Evolutionary conservation across 2,797 vertebrate genomes (phyloP), one percentile per base, ranked within the genome.

Genomic region (Lepilemur ruficaudatus): DNA sequence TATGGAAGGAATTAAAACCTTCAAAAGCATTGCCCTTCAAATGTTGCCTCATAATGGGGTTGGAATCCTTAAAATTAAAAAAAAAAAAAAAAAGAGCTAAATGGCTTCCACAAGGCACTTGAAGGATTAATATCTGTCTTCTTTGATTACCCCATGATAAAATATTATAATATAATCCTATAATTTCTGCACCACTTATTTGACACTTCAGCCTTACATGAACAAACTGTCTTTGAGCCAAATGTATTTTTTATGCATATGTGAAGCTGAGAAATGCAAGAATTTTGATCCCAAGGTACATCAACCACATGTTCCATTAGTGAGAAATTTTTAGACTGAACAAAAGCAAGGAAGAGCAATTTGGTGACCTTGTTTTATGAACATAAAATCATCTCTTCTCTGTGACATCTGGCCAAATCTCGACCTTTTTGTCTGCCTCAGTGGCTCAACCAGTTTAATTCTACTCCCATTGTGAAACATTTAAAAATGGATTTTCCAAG

Each of bases 61-160:
- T 70, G 63, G 59, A 96, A 98, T 93, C 85, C 76, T 94, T 89
- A 94, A 75, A 93, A 95, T 96, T 43, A 20, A 89, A 91, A 67
- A n/a, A 78, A 79, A 13, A 48, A 38, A 70, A 76, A 22, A 52
- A 41, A 48, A 92, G 92, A 90, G 35, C 17, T 91, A 97, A 98
- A 97, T 81, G 30, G n/a, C 48, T 86, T 97, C 97, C 95, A 94
- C 35, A 95, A 97, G 98, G 88, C 79, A 94, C 91, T 93, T 97
- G 95, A 84, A 95, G 97, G 95, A 98, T 98, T 98, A 98, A 63
- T 97, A 97, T 95, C 97, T 96, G 86, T 98, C 97, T 96, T 95
- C 94, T 95, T 94, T 95, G 70, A 98, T 98, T 98, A 96, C 57
- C 79, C 89, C 96, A 93, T 93, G 92, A 92, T 96, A 98, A 98